Evolutionary conservation across 2,113 vertebrate species (phyloP).

Genomic region (Montifringilla adamsi): DNA sequence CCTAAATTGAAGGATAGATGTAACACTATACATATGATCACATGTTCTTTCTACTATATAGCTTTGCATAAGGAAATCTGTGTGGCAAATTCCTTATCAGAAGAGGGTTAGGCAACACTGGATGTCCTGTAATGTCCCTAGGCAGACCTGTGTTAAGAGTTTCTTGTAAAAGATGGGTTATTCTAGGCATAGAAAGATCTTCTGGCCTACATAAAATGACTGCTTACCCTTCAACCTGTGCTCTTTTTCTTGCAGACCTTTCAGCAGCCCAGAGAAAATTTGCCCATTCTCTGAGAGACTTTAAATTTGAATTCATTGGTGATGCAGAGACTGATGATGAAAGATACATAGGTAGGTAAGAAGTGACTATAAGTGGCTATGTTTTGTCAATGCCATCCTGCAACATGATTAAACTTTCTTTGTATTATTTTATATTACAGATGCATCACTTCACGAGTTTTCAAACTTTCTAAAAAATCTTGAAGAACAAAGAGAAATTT

Average conservation of each 20-base stretch:
- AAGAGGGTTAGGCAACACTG: background rate
- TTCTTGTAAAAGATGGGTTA: background rate
- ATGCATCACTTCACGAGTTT: constrained; percentile 94
- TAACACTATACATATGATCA: background rate
- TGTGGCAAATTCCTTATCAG: background rate
- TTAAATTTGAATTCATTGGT: constrained; percentile 96
- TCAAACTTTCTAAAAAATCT: constrained; percentile 91
- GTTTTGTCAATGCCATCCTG: background rate
- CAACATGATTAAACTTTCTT: background rate
- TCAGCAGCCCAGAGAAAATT: constrained; percentile 93
- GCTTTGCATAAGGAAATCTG: background rate
- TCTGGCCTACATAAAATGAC: background rate
- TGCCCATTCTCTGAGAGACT: constrained; percentile 90
- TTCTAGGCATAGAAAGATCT: background rate
- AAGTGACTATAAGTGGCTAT: background rate
- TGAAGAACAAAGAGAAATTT: constrained; percentile 95
- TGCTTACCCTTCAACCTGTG: background rate
- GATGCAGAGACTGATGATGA: constrained; percentile 97
- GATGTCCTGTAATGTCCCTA: background rate
- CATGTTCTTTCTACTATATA: background rate
- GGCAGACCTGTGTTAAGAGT: background rate
- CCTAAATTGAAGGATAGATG: background rate
- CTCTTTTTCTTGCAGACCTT: constrained; percentile 78
- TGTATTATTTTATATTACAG: constrained; percentile 68
- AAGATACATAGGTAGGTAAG: constrained; percentile 86